These are phyloP conservation scores for Grapholita molesta DNA, from an alignment of 1,140 invertebrate genomes.

Conservation along the genomic window DNA sequence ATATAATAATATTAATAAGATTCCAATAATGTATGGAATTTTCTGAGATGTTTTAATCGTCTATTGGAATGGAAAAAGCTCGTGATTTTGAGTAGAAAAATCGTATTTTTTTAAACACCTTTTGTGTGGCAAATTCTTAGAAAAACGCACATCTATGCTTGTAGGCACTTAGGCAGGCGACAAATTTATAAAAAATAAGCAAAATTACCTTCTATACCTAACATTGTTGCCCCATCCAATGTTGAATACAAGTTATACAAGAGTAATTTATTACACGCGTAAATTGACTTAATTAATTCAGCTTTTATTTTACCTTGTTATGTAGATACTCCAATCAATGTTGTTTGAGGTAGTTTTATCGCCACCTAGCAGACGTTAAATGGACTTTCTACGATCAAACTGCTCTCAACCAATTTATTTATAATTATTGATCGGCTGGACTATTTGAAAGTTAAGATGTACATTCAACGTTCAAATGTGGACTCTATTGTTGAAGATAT, in stretches of 20 bases:
- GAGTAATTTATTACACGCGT: neutral
- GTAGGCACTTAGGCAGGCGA: no score
- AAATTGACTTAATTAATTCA: neutral
- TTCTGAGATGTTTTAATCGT: no score
- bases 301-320: neutral
- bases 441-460: slow-evolving; percentile 1
- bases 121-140: no score
- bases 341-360: neutral
- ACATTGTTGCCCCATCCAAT: neutral
- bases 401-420: slow-evolving; percentile 10
- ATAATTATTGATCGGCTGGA: slow-evolving; percentile 9
- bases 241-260: neutral
- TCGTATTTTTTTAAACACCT: no score
- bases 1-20: no score
- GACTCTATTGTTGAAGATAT: neutral
- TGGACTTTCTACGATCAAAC: neutral
- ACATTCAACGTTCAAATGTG: neutral
- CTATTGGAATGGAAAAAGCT: no score
- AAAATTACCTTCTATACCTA: neutral
- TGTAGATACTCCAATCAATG: neutral
- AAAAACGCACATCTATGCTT: no score
- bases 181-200: no score
- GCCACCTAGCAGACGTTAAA: neutral
- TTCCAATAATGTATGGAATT: no score
- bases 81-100: no score